A percentile compares a stretch with the other conserved stretches of the same genome.
These are phyloP conservation scores for Apis laboriosa DNA, from an alignment of 1,140 invertebrate species.

Conservation along the genomic window DNA sequence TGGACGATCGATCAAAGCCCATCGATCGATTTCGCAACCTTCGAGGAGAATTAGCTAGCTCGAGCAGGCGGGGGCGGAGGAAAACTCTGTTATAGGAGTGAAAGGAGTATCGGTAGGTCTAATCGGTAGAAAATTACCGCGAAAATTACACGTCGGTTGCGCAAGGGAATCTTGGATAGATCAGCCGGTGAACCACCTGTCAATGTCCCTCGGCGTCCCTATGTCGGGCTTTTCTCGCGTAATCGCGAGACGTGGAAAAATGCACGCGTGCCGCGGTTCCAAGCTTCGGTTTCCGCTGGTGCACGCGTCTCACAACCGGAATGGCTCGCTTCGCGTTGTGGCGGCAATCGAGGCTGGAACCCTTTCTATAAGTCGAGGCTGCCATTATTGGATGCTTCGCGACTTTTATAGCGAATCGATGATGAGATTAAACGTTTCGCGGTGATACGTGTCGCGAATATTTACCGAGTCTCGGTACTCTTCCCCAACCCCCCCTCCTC, in stretches of 20 bases:
- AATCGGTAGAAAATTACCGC: slow-evolving; percentile 62
- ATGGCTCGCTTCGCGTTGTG: not conserved
- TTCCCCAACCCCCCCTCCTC: no score
- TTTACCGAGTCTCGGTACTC: not conserved
- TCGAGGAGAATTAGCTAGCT: slow-evolving; percentile 26
- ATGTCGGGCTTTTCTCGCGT: slow-evolving; percentile 23
- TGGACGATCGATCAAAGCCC: slow-evolving; percentile 10
- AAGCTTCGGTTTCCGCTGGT: slow-evolving; percentile 15
- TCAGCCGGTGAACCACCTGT: slow-evolving; percentile 47
- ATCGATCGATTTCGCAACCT: slow-evolving; percentile 18
- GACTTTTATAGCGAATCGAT: not conserved
- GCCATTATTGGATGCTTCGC: not conserved
- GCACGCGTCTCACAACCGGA: not conserved
- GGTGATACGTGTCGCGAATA: not conserved
- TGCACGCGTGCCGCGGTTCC: slow-evolving; percentile 29
- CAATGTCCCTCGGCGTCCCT: slow-evolving; percentile 15
- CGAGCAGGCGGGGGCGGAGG: slow-evolving; percentile 5
- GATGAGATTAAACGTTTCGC: not conserved
- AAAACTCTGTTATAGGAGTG: slow-evolving; percentile 38
- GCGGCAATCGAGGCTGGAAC: not conserved
- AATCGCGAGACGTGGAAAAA: slow-evolving; percentile 44
- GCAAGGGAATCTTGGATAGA: slow-evolving; percentile 54
- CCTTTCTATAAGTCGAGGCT: not conserved
- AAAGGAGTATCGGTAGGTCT: slow-evolving; percentile 58
- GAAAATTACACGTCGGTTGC: slow-evolving; percentile 60